Percentiles rank a stretch among this genome's conserved stretches.
Evolutionary conservation across 2,888 invertebrate species (phyloP).

Genomic region (Netelia fuscicornis): DNA sequence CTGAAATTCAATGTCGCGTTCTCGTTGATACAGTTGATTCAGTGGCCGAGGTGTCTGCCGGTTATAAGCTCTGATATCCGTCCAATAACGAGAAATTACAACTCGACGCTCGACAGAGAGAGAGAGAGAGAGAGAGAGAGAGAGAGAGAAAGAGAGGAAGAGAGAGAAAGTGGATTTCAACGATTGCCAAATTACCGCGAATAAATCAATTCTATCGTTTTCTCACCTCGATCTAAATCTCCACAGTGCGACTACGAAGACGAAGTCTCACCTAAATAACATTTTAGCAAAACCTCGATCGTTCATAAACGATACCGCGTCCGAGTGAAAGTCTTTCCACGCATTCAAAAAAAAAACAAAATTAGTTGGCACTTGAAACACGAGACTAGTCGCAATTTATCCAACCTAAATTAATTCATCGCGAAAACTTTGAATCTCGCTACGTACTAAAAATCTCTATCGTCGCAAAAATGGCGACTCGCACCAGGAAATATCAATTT

Average conservation of each 20-base stretch:
- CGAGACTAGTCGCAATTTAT: no score
- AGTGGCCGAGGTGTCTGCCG: background rate
- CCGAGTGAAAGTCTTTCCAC: no score
- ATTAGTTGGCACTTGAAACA: no score
- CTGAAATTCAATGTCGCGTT: slow-evolving; percentile 32
- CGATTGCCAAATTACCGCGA: slow-evolving; percentile 31
- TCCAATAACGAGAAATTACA: slow-evolving; percentile 25
- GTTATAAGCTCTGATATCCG: background rate
- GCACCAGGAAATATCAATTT: no score
- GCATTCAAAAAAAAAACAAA: no score
- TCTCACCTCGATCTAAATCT: slow-evolving; percentile 9
- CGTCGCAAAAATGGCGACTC: no score
- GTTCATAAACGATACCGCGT: no score
- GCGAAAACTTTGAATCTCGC: no score
- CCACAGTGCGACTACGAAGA: background rate
- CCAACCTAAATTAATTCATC: no score
- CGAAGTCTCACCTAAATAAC: background rate
- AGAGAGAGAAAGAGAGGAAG: background rate
- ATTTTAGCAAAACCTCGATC: background rate
- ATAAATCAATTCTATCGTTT: slow-evolving; percentile 37
- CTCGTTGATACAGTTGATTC: slow-evolving; percentile 27
- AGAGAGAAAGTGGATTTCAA: slow-evolving; percentile 20
- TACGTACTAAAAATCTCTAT: no score
- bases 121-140: no score
- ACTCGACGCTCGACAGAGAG: background rate